phyloP scores from a whole-genome alignment of 2,888 invertebrate genomes.

The Seira ritae region DNA sequence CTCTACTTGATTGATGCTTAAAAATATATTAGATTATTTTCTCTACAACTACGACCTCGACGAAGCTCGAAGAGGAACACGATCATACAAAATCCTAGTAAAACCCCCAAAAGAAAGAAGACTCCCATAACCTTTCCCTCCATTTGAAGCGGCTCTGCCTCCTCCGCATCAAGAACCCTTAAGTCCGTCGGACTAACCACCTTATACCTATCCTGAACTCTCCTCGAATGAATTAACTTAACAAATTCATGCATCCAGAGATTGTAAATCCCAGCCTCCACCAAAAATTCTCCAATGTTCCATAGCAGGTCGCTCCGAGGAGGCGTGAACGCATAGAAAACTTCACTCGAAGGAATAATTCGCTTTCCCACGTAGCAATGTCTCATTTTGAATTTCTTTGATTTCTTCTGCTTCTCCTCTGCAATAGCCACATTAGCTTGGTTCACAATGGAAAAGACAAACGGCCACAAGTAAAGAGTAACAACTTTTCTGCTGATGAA shows the following conservation, averaged over 20 bases:
- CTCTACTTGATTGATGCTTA: too few species aligned
- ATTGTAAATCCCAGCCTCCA: background rate
- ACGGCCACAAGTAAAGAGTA: background rate
- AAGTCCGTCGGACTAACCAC: background rate
- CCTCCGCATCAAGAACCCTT: background rate
- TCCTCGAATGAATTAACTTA: background rate
- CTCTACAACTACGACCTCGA: too few species aligned
- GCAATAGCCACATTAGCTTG: background rate
- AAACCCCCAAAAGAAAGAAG: slow-evolving; percentile 22
- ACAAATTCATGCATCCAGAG: slow-evolving; percentile 12
- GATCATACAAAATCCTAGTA: too few species aligned
- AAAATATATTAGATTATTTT: too few species aligned
- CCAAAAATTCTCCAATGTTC: background rate
- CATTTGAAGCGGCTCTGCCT: background rate
- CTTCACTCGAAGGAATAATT: background rate
- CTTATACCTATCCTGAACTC: slow-evolving; percentile 23
- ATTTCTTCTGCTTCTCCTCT: background rate
- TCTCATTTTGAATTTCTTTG: background rate
- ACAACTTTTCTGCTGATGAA: background rate
- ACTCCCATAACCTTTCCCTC: slow-evolving; percentile 15
- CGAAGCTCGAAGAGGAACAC: too few species aligned
- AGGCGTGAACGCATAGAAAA: background rate
- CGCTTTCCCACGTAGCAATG: slow-evolving; percentile 22
- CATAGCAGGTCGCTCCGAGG: background rate
- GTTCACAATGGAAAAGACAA: slow-evolving; percentile 13